Percentiles rank a stretch among this genome's conserved stretches.
Conservation (phyloP, 2,113 vertebrate species). For the Xiphophorus couchianus region DNA sequence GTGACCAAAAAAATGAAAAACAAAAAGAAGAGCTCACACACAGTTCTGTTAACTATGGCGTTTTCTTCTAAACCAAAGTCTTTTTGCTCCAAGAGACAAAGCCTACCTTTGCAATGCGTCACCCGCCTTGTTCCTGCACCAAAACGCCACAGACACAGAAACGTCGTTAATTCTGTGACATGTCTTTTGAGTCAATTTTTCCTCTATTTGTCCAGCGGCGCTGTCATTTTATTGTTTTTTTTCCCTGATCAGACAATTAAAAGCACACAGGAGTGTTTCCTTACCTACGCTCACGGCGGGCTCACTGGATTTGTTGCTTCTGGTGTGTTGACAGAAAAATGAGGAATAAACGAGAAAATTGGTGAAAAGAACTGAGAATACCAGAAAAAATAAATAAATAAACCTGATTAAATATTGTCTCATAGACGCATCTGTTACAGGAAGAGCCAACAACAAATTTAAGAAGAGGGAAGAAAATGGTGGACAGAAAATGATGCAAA, state of each 20-base stretch:
- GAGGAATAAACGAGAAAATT: background rate
- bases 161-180: background rate
- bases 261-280: constrained; percentile 11
- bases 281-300: constrained; percentile 62
- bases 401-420: background rate
- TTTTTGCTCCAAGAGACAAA: constrained; percentile 31
- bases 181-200: background rate
- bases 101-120: constrained; percentile 83
- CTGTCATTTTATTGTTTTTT: constrained; percentile 1
- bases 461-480: too few species aligned
- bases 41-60: background rate
- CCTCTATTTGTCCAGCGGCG: background rate
- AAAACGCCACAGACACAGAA: constrained; percentile 27
- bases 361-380: background rate
- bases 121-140: constrained; percentile 70
- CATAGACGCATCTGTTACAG: background rate
- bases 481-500: too few species aligned
- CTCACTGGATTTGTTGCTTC: constrained; percentile 70
- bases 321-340: constrained; percentile 30
- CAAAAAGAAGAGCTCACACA: constrained; percentile 46
- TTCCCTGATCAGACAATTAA: background rate
- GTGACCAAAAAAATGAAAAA: constrained; percentile 41
- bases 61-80: background rate
- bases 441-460: background rate
- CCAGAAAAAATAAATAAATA: background rate